Base-by-base conservation (phyloP, 2,888 invertebrate species). In the Zygaena filipendulae region DNA sequence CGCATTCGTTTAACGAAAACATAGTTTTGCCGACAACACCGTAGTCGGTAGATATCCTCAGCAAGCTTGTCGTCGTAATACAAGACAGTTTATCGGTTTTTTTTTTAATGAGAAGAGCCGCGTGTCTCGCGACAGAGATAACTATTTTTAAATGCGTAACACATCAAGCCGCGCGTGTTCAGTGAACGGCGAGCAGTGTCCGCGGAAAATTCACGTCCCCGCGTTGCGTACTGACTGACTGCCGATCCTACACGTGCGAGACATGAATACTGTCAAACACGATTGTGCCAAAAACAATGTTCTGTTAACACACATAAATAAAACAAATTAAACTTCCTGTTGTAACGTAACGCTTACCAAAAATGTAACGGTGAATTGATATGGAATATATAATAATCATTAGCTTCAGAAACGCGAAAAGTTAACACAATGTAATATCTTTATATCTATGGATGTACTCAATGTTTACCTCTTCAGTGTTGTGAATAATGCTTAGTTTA, bases 401-500 rank as follows among this genome's bases (percentile, higher is more conserved):
- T n/a, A n/a, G n/a, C n/a, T n/a, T 36, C 31, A 48, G 42, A 48
- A 39, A 57, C 43, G 36, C 39, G 36, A 35, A 44, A 52, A 61
- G 57, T 52, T 64, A 58, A 42, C 66, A 66, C 43, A 47, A 75
- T 75, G 74, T 71, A 62, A 69, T 50, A 53, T n/a, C n/a, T n/a
- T n/a, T n/a, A n/a, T n/a, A n/a, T n/a, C 46, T 49, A 35, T 52
- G 48, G 49, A 58, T 52, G 47, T 51, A 45, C 45, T 56, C 55
- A 71, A 70, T 75, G 74, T 72, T 72, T 77, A 79, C 75, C 75
- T 79, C 79, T 72, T 59, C 59, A 58, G 79, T 77, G 79, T 79
- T 79, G 77, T 77, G 77, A 77, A 67, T 68, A 61, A 56, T 50
- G 38, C 33, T 53, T 63, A 67, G 53, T 53, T 54, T 45, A 42